Base-by-base conservation (phyloP, 2,113 vertebrate species). In the Zingel zingel region DNA sequence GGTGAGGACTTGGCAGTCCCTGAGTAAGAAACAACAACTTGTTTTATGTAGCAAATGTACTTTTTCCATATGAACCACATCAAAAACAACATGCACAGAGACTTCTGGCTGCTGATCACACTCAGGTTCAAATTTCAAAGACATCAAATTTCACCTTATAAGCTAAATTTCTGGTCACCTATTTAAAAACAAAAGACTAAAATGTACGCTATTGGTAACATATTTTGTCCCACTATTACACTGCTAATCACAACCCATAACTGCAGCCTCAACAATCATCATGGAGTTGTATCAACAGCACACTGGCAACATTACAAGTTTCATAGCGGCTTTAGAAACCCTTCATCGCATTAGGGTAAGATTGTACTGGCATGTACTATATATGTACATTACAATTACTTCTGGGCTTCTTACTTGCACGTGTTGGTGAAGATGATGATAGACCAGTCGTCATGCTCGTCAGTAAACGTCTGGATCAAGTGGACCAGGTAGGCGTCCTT, bases 341-440 rank as follows among this genome's bases (percentile, higher is more conserved):
- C 9, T n/a, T 23, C n/a, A 30, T 16, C 6, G 2, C 19, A 7
- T 14, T 12, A 51, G 12, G 7, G 11, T 36, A 5, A 12, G 16
- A 76, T 0, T 23, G 43, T 19, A 11, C 1, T 2, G 16, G 3
- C 27, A 15, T 64, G 21, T 5, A 27, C 18, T 36, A 18, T 7
- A 19, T 27, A 47, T 7, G 18, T 11, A 12, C 1, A 3, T 63
- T 27, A 77, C 5, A 59, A 36, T 50, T 1, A 2, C 39, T 12
- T 21, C 1, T 5, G 16, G 8, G 27, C 23, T 77, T 74, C 98
- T 93, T 92, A 99, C 98, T 99, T 99, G 98, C 98, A 99, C 0
- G 98, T 99, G 84, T 94, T 98, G 70, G 98, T 99, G 79, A 99
- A 99, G 91, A 99, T 95, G 58, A 99, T 97, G 63, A 99, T 88